These are phyloP conservation scores for Arenicola marina DNA, from an alignment of 2,888 invertebrate species.

Conservation along the genomic window DNA sequence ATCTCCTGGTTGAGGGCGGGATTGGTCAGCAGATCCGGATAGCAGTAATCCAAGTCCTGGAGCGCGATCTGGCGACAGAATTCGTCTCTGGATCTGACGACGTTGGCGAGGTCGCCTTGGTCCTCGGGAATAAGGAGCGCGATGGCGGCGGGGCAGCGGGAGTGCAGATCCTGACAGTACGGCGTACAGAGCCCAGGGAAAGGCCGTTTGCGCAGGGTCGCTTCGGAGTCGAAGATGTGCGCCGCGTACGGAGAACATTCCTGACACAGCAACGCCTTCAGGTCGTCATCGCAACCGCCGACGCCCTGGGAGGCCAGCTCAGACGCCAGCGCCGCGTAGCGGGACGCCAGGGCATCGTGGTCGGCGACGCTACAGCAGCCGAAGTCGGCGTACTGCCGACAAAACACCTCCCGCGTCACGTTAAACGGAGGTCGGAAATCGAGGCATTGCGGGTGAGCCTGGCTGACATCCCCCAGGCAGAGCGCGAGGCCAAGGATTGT, in stretches of 20 bases:
- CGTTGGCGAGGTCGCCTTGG: not conserved
- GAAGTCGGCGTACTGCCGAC: constrained; percentile 44
- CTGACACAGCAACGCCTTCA: constrained; percentile 47
- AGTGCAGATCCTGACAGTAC: constrained; percentile 43
- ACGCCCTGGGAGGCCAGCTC: constrained; percentile 7
- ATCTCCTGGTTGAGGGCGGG: constrained; percentile 36
- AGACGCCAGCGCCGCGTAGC: constrained; percentile 32
- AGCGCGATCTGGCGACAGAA: constrained; percentile 42
- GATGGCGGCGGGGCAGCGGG: constrained; percentile 38
- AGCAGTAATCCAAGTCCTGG: constrained; percentile 49
- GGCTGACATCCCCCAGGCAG: no score
- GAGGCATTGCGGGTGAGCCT: constrained; percentile 56
- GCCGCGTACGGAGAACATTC: constrained; percentile 56
- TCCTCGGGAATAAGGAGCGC: constrained; percentile 35
- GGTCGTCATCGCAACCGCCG: constrained; percentile 35
- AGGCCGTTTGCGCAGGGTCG: constrained; percentile 27
- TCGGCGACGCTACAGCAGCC: constrained; percentile 48
- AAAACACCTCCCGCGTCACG: constrained; percentile 38
- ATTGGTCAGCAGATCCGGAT: constrained; percentile 47
- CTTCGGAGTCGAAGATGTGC: constrained; percentile 52
- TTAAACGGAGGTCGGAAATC: constrained; percentile 52
- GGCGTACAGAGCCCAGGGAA: constrained; percentile 50
- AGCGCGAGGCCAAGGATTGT: no score
- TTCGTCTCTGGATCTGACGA: constrained; percentile 9
- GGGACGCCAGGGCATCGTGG: constrained; percentile 33